Evolutionary conservation across 1,140 invertebrate species (phyloP).

Genomic region (Heterodera carotae): DNA sequence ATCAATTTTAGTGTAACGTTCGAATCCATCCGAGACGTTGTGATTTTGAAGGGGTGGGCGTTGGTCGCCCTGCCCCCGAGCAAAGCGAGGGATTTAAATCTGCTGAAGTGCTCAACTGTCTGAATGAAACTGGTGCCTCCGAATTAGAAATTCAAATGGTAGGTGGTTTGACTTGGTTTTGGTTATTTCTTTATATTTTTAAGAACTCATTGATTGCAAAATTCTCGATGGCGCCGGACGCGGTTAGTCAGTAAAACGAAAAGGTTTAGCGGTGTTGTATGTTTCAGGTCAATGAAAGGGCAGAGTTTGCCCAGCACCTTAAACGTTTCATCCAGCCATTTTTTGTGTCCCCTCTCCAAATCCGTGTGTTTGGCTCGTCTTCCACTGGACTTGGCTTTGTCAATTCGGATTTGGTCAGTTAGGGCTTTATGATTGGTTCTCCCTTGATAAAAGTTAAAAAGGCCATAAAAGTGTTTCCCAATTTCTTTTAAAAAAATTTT

Average conservation of each 20-base stretch:
- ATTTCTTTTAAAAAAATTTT: too few relatives aligned
- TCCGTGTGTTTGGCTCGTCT: constrained; percentile 40
- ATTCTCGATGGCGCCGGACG: constrained; percentile 1
- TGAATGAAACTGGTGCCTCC: background rate
- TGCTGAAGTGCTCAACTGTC: constrained; percentile 16
- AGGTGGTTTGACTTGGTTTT: too few relatives aligned
- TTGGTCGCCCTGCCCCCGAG: background rate
- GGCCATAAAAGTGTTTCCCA: too few relatives aligned
- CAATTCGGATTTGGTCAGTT: constrained; percentile 45
- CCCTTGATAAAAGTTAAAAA: too few relatives aligned
- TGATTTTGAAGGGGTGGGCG: constrained; percentile 15
- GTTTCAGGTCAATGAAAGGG: constrained; percentile 37
- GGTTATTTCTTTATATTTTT: too few relatives aligned
- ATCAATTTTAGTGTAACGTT: constrained; percentile 23
- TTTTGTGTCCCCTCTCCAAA: constrained; percentile 23
- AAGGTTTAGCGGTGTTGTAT: constrained; percentile 27
- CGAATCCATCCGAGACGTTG: constrained; percentile 22
- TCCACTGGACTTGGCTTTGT: constrained; percentile 42
- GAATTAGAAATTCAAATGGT: background rate
- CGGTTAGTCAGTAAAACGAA: background rate
- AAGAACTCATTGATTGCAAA: constrained; percentile 2
- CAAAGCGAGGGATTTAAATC: background rate
- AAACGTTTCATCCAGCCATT: constrained; percentile 29
- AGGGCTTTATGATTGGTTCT: too few relatives aligned
- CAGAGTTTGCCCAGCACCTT: constrained; percentile 28